Base-by-base conservation (phyloP, 2,113 vertebrate genomes). In the Carassius gibelio region DNA sequence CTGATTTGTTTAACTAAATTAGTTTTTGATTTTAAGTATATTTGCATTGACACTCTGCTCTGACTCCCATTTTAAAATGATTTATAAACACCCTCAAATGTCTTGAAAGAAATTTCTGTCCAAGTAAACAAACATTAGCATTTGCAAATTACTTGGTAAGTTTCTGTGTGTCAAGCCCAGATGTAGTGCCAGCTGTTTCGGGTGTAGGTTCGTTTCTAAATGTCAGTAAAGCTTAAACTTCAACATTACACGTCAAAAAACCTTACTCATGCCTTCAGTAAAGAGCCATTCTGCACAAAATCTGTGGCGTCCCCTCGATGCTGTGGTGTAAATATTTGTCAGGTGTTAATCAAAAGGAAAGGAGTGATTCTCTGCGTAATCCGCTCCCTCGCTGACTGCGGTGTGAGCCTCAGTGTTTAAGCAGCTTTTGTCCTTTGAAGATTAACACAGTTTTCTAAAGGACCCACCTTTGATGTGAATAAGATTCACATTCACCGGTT, bases 391-490 rank as follows among this genome's bases (percentile, higher is more conserved):
- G 5, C 26, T 45, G 42, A 23, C 81, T 57, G 30, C n/a, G 2
- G 45, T n/a, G 30, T 36, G 30, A 34, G 77, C 55, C 38, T 42
- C 52, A 36, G 59, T 52, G 69, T 61, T 84, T 87, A 57, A 85
- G 71, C 69, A 76, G 26, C 45, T 38, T 59, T 10, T 15, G 82
- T 87, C 85, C 83, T 83, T 86, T 83, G 84, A 87, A 87, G 76
- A 90, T 87, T 84, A 88, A 82, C 55, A 36, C n/a, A 42, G 57
- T 84, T 86, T 61, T 80, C 34, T 78, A 82, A 84, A 85, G 78
- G 68, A 50, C 69, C 17, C 34, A 75, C 7, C 8, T 74, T 87
- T 89, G 75, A 83, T 81, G 86, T 82, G 66, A 81, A 61, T 13
- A 50, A 36, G 83, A 84, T 87, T 52, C 52, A 34, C 6, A 68